Evolutionary conservation across 2,113 vertebrate species (phyloP), one percentile per base, ranked within the genome.

Genomic region (Haplotaxodon microlepis): DNA sequence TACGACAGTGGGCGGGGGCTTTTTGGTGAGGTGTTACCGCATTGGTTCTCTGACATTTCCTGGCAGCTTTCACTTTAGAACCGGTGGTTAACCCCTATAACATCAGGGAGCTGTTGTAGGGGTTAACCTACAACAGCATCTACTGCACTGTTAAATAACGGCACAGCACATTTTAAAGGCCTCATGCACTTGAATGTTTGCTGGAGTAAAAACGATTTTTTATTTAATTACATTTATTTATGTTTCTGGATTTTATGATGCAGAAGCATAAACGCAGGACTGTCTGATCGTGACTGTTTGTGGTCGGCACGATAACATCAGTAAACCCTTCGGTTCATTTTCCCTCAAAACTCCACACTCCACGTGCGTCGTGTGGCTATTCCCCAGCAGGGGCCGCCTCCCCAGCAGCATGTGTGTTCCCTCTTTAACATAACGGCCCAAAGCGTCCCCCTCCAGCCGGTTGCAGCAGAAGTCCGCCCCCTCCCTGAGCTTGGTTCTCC

Each of bases 171-270:
- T n/a, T 66, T 38, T 5, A 66, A 66, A 38, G 61, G 34, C 9
- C 34, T 66, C 34, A 0, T 66, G 17, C 10, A n/a, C 61, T 66
- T 66, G 9, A 36, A 66, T 66, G 31, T 66, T 66, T 66, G 9
- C 31, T 66, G 61, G 61, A 66, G 31, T 36, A 17, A 50, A 29
- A 66, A 66, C 10, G 0, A n/a, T 66, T 66, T 66, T 66, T 38
- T 12, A 38, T 66, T 38, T 38, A 21, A 38, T 38, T 0, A 38
- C 17, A 0, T n/a, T 66, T 0, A n/a, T 66, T 66, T 38, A 13
- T 66, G 34, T 66, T 66, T 66, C 34, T 66, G 61, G 61, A 66
- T 66, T 66, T 38, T 66, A 66, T 66, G 34, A 38, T 66, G 10
- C 61, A 66, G 34, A 66, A 66, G 34, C 34, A 38, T n/a, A 21